phyloP scores from a whole-genome alignment of 23 tunicate species.

The Pegea sp. region DNA sequence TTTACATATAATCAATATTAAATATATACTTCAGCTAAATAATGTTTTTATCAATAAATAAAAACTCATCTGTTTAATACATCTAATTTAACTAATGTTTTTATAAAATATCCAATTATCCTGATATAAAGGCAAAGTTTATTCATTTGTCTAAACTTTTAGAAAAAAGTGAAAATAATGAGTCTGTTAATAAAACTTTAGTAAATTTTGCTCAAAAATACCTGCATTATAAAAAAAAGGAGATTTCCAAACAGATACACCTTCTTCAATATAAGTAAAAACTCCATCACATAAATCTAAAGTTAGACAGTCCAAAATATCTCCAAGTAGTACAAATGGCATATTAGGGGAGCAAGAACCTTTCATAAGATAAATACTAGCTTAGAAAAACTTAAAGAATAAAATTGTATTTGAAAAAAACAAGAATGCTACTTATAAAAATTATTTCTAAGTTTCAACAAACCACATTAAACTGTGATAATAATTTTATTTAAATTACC shows the following conservation, averaged over 20 bases:
- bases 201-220: too few relatives aligned
- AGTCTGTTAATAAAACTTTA: too few relatives aligned
- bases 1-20: slow-evolving; percentile 1
- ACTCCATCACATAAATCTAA: slow-evolving; percentile 61
- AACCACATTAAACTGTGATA: too few relatives aligned
- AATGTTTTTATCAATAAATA: background rate
- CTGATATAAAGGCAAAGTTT: too few relatives aligned
- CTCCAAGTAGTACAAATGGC: slow-evolving; percentile 68
- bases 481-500: too few relatives aligned
- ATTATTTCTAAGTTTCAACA: background rate
- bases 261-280: slow-evolving; percentile 72
- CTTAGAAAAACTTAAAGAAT: background rate
- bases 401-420: background rate
- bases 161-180: too few relatives aligned
- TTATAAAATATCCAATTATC: too few relatives aligned
- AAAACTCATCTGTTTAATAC: background rate
- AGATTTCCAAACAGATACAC: slow-evolving; percentile 83
- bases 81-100: too few relatives aligned
- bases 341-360: slow-evolving; percentile 59
- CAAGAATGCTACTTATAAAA: background rate
- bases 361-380: too few relatives aligned
- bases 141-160: too few relatives aligned
- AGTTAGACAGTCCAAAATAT: slow-evolving; percentile 73
- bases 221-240: slow-evolving; percentile 77
- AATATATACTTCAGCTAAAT: background rate